Evolutionary conservation across 2,888 invertebrate genomes (phyloP), one percentile per base, ranked within the genome.

Genomic region (Tolmerus cingulatus): DNA sequence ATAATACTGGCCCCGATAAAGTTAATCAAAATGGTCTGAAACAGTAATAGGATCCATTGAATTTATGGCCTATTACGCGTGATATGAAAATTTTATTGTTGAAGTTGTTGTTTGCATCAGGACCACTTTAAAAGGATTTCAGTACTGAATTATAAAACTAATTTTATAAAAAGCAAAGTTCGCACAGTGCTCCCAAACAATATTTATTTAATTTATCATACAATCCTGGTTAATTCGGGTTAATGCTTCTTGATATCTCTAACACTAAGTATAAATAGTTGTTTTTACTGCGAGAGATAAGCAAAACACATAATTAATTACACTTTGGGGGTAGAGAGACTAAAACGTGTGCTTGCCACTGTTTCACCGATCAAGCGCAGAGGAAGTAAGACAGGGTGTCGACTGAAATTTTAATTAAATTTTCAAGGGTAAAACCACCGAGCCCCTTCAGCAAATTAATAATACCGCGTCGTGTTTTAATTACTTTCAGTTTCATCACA

Each of bases 371-470:
- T 66, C 66, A 23, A 66, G 66, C 66, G 66, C n/a, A 51, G 16
- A 23, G 12, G 23, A 78, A 23, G 46, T 23, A 37, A 77, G 40
- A 78, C 43, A 23, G 78, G 43, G 40, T 78, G 78, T 19, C 27
- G 78, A 43, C 43, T 19, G n/a, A 78, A 78, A 78, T 78, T 78
- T 78, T 78, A 78, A 78, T 78, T 78, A 78, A 78, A 78, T 19
- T 78, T 78, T 78, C 78, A 78, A 78, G 78, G 78, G 78, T 78
- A 78, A 78, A 78, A 78, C 78, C 78, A 43, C 78, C 43, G 37
- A 78, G 43, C 43, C 78, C 43, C 43, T 78, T 78, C 78, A 78
- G 40, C 19, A 43, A 78, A 78, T 78, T 78, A 43, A 78, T 78
- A 78, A 43, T 19, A 43, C n/a, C 78, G 43, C 78, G 43, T 43